Base-by-base conservation (phyloP, 2,888 invertebrate genomes). In the Laspeyria flexula region DNA sequence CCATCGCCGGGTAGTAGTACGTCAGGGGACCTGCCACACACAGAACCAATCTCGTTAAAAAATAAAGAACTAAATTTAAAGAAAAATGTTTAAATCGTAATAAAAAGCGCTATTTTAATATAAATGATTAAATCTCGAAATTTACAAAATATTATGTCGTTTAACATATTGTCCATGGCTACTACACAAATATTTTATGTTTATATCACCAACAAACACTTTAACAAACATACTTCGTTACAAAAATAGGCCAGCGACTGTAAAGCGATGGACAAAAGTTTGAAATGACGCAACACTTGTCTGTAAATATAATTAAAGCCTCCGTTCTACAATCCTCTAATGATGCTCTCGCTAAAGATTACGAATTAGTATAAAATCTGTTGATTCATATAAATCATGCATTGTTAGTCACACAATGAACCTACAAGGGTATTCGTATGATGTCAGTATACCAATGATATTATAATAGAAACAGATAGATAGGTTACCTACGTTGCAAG, bases 1-100 rank as follows among this genome's bases (percentile, higher is more conserved):
- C 92, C 86, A 93, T 92, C 46, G 93, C 90, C 23, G 93, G 81
- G 55, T 93, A 93, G 71, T 93, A 93, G 73, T 93, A 92, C 11
- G 94, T 93, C 59, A 94, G 83, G 9, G 94, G 93, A 60, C 94
- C 92, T 91, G 83, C 13, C 41, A 52, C 31, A 57, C 31, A 50
- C 35, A 41, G 38, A 60, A 34, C 30, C 4, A 5, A 13, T 0
- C 0, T 4, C 30, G 6, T 11, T 30, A 11, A 1, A 30, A 21
- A 5, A 21, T 21, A 21, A 3, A 3, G 2, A 3, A 21, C 5
- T 21, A 21, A 21, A 3, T 21, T 21, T 21, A 2, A 3, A 21
- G 3, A 2, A 21, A 21, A 21, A 21, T 21, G 21, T 21, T 21
- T 21, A 3, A 5, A 2, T 21, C 21, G 21, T 3, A 21, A n/a